phyloP scores from a whole-genome alignment of 30 jellyfish, hydroid and myxozoan species.

The Catostylus mosaicus region DNA sequence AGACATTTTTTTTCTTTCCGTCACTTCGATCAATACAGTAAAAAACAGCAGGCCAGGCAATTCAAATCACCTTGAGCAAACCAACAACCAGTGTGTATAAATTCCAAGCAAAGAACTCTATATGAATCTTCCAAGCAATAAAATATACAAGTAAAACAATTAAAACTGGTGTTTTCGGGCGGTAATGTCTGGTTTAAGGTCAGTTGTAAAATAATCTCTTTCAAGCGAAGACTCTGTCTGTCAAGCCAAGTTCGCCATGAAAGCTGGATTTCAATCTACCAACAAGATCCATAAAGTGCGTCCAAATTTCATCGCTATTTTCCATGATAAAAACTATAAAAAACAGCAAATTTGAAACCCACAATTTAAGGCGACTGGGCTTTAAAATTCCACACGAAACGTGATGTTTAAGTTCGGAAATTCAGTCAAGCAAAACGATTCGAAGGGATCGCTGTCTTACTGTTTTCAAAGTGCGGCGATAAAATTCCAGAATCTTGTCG shows the following conservation, averaged over 20 bases:
- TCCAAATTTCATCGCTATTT: not conserved
- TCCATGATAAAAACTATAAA: not conserved
- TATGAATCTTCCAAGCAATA: not conserved
- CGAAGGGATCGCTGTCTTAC: not conserved
- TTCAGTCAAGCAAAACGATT: not conserved
- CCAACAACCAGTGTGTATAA: conserved; percentile 15
- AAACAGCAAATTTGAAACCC: not conserved
- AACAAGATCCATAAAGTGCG: not conserved
- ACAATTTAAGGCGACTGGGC: not conserved
- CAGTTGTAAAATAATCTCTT: not conserved
- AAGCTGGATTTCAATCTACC: not conserved
- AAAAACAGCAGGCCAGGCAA: conserved; percentile 59
- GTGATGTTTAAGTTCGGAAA: not conserved
- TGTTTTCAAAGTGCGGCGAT: not conserved
- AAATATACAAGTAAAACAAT: not conserved
- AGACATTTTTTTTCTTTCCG: conserved; percentile 47
- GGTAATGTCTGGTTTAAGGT: not conserved
- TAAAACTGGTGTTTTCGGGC: not conserved
- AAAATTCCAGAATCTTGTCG: not conserved
- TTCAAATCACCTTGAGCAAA: conserved; percentile 15
- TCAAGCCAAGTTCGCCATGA: conserved; percentile 35
- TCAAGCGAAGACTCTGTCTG: conserved; percentile 7
- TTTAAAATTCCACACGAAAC: not conserved
- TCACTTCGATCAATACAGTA: conserved; percentile 22
- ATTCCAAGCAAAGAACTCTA: not conserved